Evolutionary conservation across 1,140 invertebrate species (phyloP), one percentile per base, ranked within the genome.

Genomic region (Ganaspis sp.): DNA sequence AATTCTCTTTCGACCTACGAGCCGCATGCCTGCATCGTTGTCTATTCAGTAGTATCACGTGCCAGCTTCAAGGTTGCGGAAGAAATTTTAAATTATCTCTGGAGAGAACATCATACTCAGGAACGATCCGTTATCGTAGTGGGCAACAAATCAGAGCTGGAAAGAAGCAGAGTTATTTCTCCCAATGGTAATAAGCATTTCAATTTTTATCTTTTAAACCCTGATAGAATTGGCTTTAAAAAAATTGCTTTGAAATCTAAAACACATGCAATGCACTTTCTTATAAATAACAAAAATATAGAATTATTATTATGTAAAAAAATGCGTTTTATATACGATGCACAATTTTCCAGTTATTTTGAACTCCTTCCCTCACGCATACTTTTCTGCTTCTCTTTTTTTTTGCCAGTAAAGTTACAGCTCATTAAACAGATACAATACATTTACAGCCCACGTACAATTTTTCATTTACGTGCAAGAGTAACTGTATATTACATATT

Each of bases 61-160:
- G 89, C 93, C 12, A 96, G 96, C 6, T 97, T 97, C 86, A 93
- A 94, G 81, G 92, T 94, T 42, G 96, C 96, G 9, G 94, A 95
- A 74, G 95, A 97, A 84, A 94, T 96, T 75, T 92, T 97, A 49
- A 94, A 95, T 81, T 97, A 97, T 86, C 90, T 97, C 34, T 96
- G 95, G 92, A 90, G 95, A 76, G 95, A 96, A 84, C 95, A 95
- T 81, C 95, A 95, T 80, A 96, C 95, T 0, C 93, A 94, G 78
- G 95, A 96, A 29, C 94, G 95, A 86, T 95, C 96, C 1, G 95
- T 98, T 23, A 98, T 99, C 75, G 93, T 99, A 4, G 97, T 98
- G 9, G 98, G 96, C 45, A 99, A 99, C 88, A 99, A 99, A 88
- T 95, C 96, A 3, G 98, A 99, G 87, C 91, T 99, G 64, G 98